Base-by-base conservation (phyloP, 2,113 vertebrate genomes). In the Thunnus maccoyii region DNA sequence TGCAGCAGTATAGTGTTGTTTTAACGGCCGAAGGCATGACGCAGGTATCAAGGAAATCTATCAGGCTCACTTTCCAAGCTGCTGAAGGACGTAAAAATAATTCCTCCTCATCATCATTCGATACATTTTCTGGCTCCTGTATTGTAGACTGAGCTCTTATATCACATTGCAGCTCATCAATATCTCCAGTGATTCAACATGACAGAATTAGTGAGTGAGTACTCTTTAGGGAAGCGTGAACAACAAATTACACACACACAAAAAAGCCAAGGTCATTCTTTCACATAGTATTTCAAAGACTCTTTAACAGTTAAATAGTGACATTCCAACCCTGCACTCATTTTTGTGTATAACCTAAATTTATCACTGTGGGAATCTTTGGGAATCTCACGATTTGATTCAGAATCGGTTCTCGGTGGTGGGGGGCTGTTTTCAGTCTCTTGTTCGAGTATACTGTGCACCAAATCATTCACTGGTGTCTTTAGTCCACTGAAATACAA, bases 1-100 rank as follows among this genome's bases (percentile, higher is more conserved):
- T 6, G 8, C 36, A 41, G 6, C 36, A 41, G 2, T 46, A 10
- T 18, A 9, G 5, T 17, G 46, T 4, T 0, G 1, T 54, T 70
- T 52, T 16, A 73, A 27, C 65, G 41, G 41, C 9, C 2, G 63
- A 63, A 60, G 3, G 20, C 9, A 46, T n/a, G 52, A 17, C 55
- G 69, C 20, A 7, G 17, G 44, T 22, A 46, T 3, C 9, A 46
- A 17, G 16, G 2, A 41, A 61, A 48, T 55, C 32, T 54, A 22
- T 61, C 55, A 25, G 18, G 47, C 66, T 68, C 63, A 44, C 46
- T 52, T 51, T 65, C 25, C 22, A 20, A 65, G 75, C 47, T 86
- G 86, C 86, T 83, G 84, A 91, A 69, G 36, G 46, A 14, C 25
- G 64, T 52, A 66, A 77, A 87, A 86, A 78, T 25, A 46, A 65